phyloP scores from a whole-genome alignment of 2,888 invertebrate species.

The Priocnemis perturbator region DNA sequence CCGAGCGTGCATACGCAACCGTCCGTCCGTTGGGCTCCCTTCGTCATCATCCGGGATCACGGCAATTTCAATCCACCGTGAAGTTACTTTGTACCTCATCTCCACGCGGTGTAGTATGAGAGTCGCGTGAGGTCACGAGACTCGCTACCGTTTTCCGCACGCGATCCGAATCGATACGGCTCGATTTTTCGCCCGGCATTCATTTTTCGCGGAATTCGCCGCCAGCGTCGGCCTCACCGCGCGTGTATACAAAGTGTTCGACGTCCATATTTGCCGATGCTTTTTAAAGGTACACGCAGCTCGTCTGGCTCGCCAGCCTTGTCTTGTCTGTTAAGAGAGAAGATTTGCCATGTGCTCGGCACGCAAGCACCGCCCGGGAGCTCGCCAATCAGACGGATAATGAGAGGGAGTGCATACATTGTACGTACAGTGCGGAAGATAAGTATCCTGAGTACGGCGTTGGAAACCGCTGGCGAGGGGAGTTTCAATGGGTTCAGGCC shows the following conservation, averaged over 20 bases:
- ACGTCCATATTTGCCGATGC: slow-evolving; percentile 7
- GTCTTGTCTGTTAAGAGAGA: no score
- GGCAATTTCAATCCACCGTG: slow-evolving; percentile 28
- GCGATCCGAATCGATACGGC: slow-evolving; percentile 20
- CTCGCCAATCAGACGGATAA: slow-evolving; percentile 14
- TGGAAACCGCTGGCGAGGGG: background rate
- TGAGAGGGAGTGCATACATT: slow-evolving; percentile 29
- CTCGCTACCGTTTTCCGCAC: slow-evolving; percentile 31
- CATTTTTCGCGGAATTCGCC: slow-evolving; percentile 24
- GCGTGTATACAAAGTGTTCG: slow-evolving; percentile 22
- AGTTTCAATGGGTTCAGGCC: slow-evolving; percentile 13
- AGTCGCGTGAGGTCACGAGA: slow-evolving; percentile 41
- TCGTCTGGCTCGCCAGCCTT: background rate
- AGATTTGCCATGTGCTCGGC: slow-evolving; percentile 5
- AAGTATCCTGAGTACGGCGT: slow-evolving; percentile 31
- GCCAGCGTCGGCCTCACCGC: slow-evolving; percentile 13
- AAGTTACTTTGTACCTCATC: slow-evolving; percentile 28
- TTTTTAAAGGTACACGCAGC: background rate
- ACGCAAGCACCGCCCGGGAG: slow-evolving; percentile 26
- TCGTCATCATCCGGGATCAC: slow-evolving; percentile 6
- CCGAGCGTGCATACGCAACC: no score
- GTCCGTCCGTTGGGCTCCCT: no score
- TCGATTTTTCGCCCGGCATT: slow-evolving; percentile 9
- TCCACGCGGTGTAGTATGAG: background rate
- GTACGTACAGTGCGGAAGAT: slow-evolving; percentile 8